A percentile compares a stretch with the other conserved stretches of the same genome.
Conservation (phyloP, 2,797 vertebrate genomes). For the Gambelia wislizenii region DNA sequence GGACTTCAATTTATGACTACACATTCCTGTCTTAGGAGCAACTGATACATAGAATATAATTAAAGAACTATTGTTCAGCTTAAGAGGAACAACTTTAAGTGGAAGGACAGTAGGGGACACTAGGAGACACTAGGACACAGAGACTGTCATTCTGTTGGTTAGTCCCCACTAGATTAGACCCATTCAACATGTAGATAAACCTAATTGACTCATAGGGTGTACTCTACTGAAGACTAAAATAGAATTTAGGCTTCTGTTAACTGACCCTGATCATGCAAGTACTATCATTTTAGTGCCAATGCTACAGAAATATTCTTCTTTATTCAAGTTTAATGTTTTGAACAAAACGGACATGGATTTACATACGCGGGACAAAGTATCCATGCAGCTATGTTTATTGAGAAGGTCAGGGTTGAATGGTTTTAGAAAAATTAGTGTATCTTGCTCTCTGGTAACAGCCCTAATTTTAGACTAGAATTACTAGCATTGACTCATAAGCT, state of each 20-base stretch:
- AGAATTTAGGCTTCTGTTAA: constrained; percentile 52
- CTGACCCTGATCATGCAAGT: constrained; percentile 69
- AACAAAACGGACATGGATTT: constrained; percentile 35
- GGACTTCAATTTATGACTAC: neutral
- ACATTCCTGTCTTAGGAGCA: neutral
- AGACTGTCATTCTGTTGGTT: too few relatives aligned
- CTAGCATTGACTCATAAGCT: constrained; percentile 15
- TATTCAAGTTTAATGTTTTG: constrained; percentile 44
- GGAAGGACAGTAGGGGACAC: neutral
- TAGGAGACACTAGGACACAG: constrained; percentile 46
- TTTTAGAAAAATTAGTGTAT: neutral
- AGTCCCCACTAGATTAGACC: too few relatives aligned
- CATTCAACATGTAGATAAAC: too few relatives aligned
- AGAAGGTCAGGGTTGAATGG: accelerated
- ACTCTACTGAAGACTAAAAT: too few relatives aligned
- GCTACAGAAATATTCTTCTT: constrained; percentile 56
- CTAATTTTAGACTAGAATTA: constrained; percentile 53
- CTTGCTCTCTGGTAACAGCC: neutral
- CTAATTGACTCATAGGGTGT: too few relatives aligned
- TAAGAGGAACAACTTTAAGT: constrained; percentile 24
- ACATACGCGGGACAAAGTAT: constrained; percentile 37
- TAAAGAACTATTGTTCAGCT: constrained; percentile 33
- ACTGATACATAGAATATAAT: constrained; percentile 16
- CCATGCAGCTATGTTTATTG: constrained; percentile 3
- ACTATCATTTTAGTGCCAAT: constrained; percentile 68